phyloP scores from a whole-genome alignment of 1,140 invertebrate species.

The Acromyrmex echinatior region DNA sequence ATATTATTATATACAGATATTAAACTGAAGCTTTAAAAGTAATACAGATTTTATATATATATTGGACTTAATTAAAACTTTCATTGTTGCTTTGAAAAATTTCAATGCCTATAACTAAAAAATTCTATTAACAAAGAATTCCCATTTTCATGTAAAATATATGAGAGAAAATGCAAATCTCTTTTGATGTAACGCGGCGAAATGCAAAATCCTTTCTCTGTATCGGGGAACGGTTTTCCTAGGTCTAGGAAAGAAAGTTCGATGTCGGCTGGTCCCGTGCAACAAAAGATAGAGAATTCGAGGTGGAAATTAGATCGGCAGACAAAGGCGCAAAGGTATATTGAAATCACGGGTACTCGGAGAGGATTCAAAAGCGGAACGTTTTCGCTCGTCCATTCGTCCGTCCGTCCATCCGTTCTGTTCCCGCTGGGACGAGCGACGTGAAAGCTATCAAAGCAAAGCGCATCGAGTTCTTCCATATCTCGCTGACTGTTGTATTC shows the following conservation, averaged over 20 bases:
- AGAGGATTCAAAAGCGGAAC: constrained; percentile 26
- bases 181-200: not conserved
- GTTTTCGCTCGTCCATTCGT: constrained; percentile 11
- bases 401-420: not conserved
- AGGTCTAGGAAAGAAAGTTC: constrained; percentile 35
- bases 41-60: too few relatives aligned
- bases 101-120: not conserved
- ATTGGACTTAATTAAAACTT: not conserved
- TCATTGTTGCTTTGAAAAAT: not conserved
- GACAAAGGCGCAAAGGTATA: constrained; percentile 10
- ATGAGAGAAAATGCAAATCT: not conserved
- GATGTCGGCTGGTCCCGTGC: not conserved
- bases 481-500: not conserved
- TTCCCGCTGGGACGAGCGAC: not conserved
- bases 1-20: not conserved
- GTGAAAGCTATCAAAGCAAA: constrained; percentile 52
- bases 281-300: constrained; percentile 38
- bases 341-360: constrained; percentile 32
- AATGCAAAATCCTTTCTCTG: constrained; percentile 13
- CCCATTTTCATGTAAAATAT: not conserved
- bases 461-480: constrained; percentile 19
- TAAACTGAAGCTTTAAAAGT: not conserved
- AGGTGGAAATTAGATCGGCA: constrained; percentile 42
- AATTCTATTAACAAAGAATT: not conserved
- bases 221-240: not conserved